Conservation (phyloP, 2,113 vertebrate species). For the Bungarus multicinctus region DNA sequence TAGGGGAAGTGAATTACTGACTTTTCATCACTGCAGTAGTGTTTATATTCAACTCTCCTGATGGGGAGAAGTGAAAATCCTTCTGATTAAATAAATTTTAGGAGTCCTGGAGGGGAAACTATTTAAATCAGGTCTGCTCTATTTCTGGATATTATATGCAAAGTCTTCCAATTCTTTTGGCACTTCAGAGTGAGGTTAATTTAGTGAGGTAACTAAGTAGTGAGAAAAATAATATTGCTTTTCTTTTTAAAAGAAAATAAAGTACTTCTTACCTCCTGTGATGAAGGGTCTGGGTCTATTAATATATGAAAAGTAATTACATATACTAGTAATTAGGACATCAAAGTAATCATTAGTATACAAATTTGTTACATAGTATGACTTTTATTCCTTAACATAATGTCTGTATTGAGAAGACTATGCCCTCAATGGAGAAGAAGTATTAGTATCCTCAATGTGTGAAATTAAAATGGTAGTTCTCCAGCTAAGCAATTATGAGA, state of each 20-base stretch:
- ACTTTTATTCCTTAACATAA: not conserved
- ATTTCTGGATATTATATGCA: not conserved
- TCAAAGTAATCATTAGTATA: not conserved
- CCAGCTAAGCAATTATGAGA: not conserved
- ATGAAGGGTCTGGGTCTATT: not conserved
- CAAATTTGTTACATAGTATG: not conserved
- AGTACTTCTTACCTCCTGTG: not conserved
- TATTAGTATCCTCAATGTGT: not conserved
- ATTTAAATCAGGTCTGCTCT: slow-evolving; percentile 5
- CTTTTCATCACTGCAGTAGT: slow-evolving; percentile 41
- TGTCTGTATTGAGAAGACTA: not conserved
- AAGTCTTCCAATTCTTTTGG: slow-evolving; percentile 26
- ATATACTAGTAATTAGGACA: not conserved
- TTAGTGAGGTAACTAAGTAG: not conserved
- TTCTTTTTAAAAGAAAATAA: not conserved
- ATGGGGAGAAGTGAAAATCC: slow-evolving; percentile 32
- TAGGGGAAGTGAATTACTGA: slow-evolving; percentile 52
- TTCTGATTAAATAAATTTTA: slow-evolving; percentile 50
- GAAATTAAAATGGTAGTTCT: not conserved
- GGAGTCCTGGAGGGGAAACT: slow-evolving; percentile 32
- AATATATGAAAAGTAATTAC: not conserved
- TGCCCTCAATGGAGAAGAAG: not conserved
- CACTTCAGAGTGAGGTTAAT: not conserved
- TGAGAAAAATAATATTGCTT: not conserved
- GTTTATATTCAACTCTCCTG: slow-evolving; percentile 26